These are phyloP conservation scores for Gambusia yucatana DNA, from an alignment of 2,797 vertebrate genomes.

Conservation along the genomic window DNA sequence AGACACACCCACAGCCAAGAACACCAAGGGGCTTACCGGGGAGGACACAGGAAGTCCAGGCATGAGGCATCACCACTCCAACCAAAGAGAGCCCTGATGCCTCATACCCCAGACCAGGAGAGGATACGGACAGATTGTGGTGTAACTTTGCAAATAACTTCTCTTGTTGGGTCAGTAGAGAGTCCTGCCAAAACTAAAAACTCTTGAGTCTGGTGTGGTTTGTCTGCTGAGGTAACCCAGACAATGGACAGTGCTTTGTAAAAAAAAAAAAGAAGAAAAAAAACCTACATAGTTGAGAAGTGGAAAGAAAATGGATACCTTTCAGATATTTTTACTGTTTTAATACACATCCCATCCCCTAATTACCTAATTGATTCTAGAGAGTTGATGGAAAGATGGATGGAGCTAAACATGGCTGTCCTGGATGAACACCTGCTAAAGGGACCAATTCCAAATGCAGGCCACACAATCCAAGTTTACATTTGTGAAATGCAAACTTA, in stretches of 20 bases:
- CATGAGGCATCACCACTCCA: not conserved
- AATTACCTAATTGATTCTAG: too few relatives aligned
- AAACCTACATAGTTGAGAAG: not conserved
- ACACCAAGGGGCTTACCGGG: slow-evolving; percentile 19
- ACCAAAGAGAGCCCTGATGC: not conserved
- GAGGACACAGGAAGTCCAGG: slow-evolving; percentile 19
- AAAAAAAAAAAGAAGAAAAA: not conserved
- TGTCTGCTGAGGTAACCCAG: not conserved
- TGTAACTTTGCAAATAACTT: not conserved
- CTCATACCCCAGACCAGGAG: not conserved
- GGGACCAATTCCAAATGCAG: too few relatives aligned
- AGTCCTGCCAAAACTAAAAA: not conserved
- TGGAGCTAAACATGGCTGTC: not conserved
- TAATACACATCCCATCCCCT: not conserved
- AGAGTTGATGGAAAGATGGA: not conserved
- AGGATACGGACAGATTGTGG: not conserved
- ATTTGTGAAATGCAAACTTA: not conserved
- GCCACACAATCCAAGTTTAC: not conserved
- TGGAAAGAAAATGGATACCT: not conserved
- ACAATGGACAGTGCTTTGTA: not conserved
- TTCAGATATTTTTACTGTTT: too few relatives aligned
- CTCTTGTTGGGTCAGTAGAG: not conserved
- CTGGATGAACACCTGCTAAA: not conserved
- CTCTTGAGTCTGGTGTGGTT: not conserved
- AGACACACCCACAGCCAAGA: slow-evolving; percentile 55